Conservation (phyloP, 53 echinoderm and acorn worm species). For the Stichopus horrens region DNA sequence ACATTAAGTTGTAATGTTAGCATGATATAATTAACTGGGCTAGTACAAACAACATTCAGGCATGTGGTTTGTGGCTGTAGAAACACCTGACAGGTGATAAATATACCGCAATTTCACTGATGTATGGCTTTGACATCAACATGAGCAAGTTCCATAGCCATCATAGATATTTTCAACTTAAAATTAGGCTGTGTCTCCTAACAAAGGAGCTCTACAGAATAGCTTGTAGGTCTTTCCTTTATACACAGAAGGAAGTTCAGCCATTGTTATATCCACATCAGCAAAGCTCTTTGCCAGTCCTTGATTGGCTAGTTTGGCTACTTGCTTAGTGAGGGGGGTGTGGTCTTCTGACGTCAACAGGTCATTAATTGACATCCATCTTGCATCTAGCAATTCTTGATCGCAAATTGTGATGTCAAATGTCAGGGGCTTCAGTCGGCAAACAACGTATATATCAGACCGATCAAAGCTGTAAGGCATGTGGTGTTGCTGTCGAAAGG, state of each 20-base stretch:
- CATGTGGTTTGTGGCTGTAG: no score
- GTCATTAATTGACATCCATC: conserved; percentile 81
- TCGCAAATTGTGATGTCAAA: conserved; percentile 88
- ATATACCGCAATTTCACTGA: no score
- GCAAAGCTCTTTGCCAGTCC: conserved; percentile 77
- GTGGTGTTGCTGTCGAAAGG: conserved; percentile 92
- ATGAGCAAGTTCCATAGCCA: no score
- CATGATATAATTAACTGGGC: no score
- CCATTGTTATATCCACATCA: conserved; percentile 70
- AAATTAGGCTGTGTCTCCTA: background rate
- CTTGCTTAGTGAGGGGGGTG: conserved; percentile 64
- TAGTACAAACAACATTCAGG: no score
- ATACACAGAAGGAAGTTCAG: conserved; percentile 83
- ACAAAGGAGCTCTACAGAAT: conserved; percentile 64
- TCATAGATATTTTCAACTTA: no score
- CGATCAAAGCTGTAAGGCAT: conserved; percentile 82
- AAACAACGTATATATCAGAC: conserved; percentile 96
- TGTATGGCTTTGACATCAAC: no score
- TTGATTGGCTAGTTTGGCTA: conserved; percentile 59
- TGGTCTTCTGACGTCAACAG: conserved; percentile 55
- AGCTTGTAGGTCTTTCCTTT: conserved; percentile 78
- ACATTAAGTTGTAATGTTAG: no score
- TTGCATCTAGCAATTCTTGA: conserved; percentile 73
- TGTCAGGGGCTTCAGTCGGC: conserved; percentile 82
- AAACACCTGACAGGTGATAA: no score